Evolutionary conservation across 2,797 vertebrate genomes (phyloP).

Genomic region (Cynopterus sphinx): DNA sequence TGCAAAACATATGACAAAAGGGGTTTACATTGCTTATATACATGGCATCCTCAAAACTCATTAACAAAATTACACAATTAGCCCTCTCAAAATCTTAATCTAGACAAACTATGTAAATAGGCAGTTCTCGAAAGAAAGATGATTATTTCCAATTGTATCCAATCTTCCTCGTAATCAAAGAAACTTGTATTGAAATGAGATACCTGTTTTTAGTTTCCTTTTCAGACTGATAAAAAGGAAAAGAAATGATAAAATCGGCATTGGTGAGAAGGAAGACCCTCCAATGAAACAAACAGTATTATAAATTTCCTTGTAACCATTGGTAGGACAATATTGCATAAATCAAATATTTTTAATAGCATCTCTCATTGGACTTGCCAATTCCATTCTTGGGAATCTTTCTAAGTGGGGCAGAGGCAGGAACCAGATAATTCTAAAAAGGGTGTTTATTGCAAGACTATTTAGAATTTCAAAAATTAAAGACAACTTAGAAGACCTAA

Average conservation of each 20-base stretch:
- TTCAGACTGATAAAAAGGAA: background rate
- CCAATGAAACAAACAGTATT: background rate
- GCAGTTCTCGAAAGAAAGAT: background rate
- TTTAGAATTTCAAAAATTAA: background rate
- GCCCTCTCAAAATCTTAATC: background rate
- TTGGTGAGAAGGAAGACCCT: background rate
- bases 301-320: background rate
- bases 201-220: background rate
- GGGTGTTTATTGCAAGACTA: background rate
- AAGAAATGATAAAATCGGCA: background rate
- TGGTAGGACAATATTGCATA: background rate
- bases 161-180: background rate
- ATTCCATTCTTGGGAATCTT: background rate
- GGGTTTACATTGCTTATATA: conserved; percentile 5
- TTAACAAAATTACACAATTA: background rate
- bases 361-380: background rate
- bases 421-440: background rate
- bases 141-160: background rate
- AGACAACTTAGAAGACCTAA: background rate
- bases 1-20: background rate
- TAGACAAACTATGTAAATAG: background rate
- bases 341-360: background rate
- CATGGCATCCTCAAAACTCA: background rate
- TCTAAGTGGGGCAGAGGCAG: background rate
- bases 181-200: background rate